Percentiles rank a stretch among this genome's conserved stretches.
phyloP scores from a whole-genome alignment of 2,797 vertebrate species.

The Sebastes matsubarae region DNA sequence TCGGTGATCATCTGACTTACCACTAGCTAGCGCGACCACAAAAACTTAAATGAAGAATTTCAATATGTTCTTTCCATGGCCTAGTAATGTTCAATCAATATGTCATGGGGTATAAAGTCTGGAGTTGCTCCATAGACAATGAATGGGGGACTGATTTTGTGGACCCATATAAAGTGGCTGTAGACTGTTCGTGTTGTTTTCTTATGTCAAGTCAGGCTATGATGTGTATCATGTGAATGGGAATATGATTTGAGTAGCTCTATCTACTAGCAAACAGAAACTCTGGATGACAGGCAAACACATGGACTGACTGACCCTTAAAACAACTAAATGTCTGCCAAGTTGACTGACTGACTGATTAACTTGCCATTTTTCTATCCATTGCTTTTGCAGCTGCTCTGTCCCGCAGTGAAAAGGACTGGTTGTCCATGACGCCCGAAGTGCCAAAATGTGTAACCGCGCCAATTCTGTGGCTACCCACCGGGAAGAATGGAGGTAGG shows the following conservation, averaged over 20 bases:
- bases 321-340: constrained; percentile 18
- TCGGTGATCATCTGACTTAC: background rate
- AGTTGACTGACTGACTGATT: constrained; percentile 24
- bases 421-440: constrained; percentile 30
- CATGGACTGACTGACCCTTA: constrained; percentile 1
- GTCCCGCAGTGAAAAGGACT: constrained; percentile 56
- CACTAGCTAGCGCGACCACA: background rate
- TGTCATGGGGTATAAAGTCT: too few species aligned
- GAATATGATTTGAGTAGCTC: background rate
- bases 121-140: too few species aligned
- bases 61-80: too few species aligned
- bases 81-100: too few species aligned
- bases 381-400: constrained; percentile 42
- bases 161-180: background rate
- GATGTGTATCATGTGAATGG: background rate
- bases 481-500: constrained; percentile 29
- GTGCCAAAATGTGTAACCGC: constrained; percentile 30
- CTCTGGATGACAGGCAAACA: background rate
- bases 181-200: background rate
- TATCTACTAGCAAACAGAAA: background rate
- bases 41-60: too few species aligned
- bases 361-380: constrained; percentile 28
- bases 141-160: too few species aligned
- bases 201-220: background rate
- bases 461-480: constrained; percentile 41